A percentile compares a stretch with the other conserved stretches of the same genome.
Evolutionary conservation across 2,888 invertebrate genomes (phyloP).

Genomic region (Sesia bembeciformis): DNA sequence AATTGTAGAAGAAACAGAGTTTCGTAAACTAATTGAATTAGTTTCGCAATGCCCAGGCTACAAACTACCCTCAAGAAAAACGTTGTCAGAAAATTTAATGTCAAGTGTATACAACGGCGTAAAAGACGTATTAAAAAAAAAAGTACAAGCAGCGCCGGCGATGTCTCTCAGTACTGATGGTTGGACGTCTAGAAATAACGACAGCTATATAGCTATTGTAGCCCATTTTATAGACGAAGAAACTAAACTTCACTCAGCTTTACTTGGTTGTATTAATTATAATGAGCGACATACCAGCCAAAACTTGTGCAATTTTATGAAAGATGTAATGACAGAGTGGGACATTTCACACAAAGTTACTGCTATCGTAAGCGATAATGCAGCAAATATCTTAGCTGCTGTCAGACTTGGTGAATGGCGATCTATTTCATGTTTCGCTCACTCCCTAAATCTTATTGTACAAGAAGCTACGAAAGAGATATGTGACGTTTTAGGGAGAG

Average conservation of each 20-base stretch:
- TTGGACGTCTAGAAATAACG: conserved; percentile 5
- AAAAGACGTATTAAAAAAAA: neutral
- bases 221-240: conserved; percentile 16
- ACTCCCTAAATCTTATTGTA: conserved; percentile 13
- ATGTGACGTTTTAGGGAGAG: neutral
- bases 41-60: conserved; percentile 1
- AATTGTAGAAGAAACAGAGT: conserved; percentile 1
- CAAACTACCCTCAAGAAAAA: conserved; percentile 1
- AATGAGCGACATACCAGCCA: conserved; percentile 1
- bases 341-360: conserved; percentile 1
- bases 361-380: conserved; percentile 12
- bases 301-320: conserved; percentile 2
- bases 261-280: conserved; percentile 2
- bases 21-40: conserved; percentile 1
- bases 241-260: neutral
- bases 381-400: conserved; percentile 11
- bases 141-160: neutral
- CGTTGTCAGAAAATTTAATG: neutral
- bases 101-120: neutral
- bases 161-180: conserved; percentile 4
- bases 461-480: conserved; percentile 6
- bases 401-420: conserved; percentile 10
- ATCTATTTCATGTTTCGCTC: conserved; percentile 12
- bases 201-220: conserved; percentile 19
- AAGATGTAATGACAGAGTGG: conserved; percentile 5